phyloP scores from a whole-genome alignment of 2,797 vertebrate species.

The Sebastes oblongus region DNA sequence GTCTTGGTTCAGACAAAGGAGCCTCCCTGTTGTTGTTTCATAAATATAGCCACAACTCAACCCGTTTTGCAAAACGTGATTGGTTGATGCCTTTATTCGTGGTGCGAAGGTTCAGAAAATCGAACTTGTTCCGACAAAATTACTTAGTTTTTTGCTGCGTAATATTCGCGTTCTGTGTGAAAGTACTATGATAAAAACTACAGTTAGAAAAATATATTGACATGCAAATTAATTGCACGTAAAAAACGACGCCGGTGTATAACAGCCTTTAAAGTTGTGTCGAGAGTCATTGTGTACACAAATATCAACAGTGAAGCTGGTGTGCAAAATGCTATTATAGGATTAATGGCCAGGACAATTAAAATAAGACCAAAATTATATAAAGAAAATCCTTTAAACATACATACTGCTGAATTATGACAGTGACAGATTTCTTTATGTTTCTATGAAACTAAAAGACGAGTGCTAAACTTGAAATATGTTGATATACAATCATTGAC shows the following conservation, averaged over 20 bases:
- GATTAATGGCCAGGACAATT: background rate
- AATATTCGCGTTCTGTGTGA: too few relatives aligned
- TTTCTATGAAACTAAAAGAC: slow-evolving; percentile 10
- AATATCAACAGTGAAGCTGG: background rate
- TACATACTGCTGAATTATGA: background rate
- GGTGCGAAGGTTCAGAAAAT: rapidly evolving
- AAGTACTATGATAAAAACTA: too few relatives aligned
- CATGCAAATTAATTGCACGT: too few relatives aligned
- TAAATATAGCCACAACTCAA: too few relatives aligned
- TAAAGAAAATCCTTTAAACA: background rate
- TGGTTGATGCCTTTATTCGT: too few relatives aligned
- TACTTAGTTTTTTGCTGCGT: too few relatives aligned
- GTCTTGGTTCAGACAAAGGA: too few relatives aligned
- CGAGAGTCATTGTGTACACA: background rate
- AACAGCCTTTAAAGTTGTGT: background rate
- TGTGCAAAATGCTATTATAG: background rate
- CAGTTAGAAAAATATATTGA: too few relatives aligned
- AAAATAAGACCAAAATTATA: slow-evolving; percentile 17
- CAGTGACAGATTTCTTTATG: background rate
- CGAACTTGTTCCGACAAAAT: rapidly evolving
- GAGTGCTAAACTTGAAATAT: slow-evolving; percentile 5
- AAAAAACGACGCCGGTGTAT: too few relatives aligned
- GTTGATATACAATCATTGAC: slow-evolving; percentile 11
- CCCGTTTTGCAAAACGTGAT: too few relatives aligned
- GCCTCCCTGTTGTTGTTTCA: too few relatives aligned